A percentile compares a stretch with the other conserved stretches of the same genome.
phyloP scores from a whole-genome alignment of 2,888 invertebrate genomes.

The Polyploca ridens region DNA sequence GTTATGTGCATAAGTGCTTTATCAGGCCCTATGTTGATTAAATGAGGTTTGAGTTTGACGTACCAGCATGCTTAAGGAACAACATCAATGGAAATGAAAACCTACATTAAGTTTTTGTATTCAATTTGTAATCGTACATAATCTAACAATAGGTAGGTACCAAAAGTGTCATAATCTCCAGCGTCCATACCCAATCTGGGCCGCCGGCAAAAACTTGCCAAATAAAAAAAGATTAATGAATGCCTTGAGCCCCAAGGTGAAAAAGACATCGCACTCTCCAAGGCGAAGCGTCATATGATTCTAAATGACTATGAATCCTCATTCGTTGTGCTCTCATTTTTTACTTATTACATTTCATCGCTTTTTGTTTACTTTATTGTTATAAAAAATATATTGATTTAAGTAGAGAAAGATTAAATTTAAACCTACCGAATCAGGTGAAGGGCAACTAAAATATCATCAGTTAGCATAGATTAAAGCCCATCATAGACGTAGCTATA shows the following conservation, averaged over 20 bases:
- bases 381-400: neutral
- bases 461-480: neutral
- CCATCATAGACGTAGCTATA: too few relatives aligned
- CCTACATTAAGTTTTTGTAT: neutral
- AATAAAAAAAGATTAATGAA: slow-evolving; percentile 42
- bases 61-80: too few relatives aligned
- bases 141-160: neutral
- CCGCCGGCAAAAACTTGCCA: slow-evolving; percentile 41
- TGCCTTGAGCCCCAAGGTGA: slow-evolving; percentile 59
- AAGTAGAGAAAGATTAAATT: too few relatives aligned
- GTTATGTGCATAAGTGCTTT: too few relatives aligned
- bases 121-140: neutral
- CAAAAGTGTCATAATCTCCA: slow-evolving; percentile 1
- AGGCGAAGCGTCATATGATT: slow-evolving; percentile 35
- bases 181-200: slow-evolving; percentile 23
- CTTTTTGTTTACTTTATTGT: neutral
- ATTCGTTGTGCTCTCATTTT: neutral
- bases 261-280: slow-evolving; percentile 56
- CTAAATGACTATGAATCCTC: neutral
- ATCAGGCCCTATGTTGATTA: too few relatives aligned
- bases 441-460: neutral
- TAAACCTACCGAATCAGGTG: too few relatives aligned
- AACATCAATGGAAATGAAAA: neutral
- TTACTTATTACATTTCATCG: neutral
- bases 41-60: too few relatives aligned